Evolutionary conservation across 2,113 vertebrate species (phyloP).

Genomic region (Phaethornis superciliosus): DNA sequence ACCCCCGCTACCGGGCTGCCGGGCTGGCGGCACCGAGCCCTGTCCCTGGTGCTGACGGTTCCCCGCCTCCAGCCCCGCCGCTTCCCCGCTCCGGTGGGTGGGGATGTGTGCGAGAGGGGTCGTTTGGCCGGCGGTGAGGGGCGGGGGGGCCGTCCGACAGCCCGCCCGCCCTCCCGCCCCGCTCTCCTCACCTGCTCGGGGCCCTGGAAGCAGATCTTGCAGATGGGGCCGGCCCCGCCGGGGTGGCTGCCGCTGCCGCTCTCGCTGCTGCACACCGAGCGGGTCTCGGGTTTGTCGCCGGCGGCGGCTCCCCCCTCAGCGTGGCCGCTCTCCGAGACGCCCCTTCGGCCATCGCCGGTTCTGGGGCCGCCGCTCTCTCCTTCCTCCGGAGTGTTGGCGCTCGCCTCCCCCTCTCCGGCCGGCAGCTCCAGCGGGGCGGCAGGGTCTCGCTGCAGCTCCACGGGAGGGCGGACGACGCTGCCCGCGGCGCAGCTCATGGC

Average conservation of each 20-base stretch:
- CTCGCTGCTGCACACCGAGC: slow-evolving; percentile 81
- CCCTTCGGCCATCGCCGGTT: not conserved
- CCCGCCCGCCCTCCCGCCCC: not conserved
- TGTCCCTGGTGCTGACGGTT: slow-evolving; percentile 75
- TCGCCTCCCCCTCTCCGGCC: not conserved
- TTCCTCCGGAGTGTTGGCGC: slow-evolving; percentile 11
- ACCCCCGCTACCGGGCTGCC: no score
- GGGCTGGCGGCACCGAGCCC: not conserved
- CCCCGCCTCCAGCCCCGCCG: not conserved
- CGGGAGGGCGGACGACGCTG: not conserved
- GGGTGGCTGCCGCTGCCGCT: slow-evolving; percentile 83
- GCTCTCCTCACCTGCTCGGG: slow-evolving; percentile 85
- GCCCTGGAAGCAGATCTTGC: slow-evolving; percentile 94
- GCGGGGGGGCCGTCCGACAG: not conserved
- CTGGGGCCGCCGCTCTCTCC: not conserved
- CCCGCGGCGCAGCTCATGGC: slow-evolving; percentile 25
- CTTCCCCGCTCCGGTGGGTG: no score
- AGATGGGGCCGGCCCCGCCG: slow-evolving; percentile 86
- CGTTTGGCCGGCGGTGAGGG: not conserved
- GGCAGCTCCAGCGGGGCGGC: not conserved
- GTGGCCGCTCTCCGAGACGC: not conserved
- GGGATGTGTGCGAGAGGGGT: accelerated
- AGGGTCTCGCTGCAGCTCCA: not conserved
- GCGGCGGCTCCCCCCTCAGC: slow-evolving; percentile 2
- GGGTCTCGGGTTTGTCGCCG: slow-evolving; percentile 54